Conservation (phyloP, 1,140 invertebrate genomes). For the Drosophila kanapiae region DNA sequence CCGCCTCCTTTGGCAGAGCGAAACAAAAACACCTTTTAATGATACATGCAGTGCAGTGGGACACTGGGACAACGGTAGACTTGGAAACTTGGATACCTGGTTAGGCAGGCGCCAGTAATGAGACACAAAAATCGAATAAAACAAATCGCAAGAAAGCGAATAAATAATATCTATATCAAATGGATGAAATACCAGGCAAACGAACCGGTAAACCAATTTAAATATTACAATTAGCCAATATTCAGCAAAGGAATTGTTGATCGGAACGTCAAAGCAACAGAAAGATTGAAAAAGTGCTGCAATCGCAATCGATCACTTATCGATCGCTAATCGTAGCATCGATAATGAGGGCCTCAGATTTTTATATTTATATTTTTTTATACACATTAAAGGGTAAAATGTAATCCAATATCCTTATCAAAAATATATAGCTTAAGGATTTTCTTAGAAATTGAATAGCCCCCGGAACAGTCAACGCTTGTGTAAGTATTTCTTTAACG, state of each 20-base stretch:
- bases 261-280: no score
- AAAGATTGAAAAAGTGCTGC: no score
- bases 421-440: no score
- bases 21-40: conserved; percentile 67
- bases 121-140: conserved; percentile 54
- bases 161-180: not conserved
- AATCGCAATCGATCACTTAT: no score
- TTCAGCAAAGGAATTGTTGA: no score
- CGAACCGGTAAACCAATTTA: not conserved
- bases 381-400: no score
- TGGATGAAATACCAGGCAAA: no score
- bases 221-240: not conserved
- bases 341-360: no score
- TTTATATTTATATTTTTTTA: no score
- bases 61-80: conserved; percentile 1
- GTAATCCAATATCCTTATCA: no score
- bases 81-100: not conserved
- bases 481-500: not conserved
- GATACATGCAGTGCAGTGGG: conserved; percentile 51
- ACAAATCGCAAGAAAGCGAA: conserved; percentile 26
- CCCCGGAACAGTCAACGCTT: not conserved
- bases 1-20: not conserved
- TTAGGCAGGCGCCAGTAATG: conserved; percentile 43
- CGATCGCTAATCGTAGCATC: no score
- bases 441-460: no score